A percentile compares a stretch with the other conserved stretches of the same genome.
Conservation (phyloP, 2,113 vertebrate genomes). For the Laticauda colubrina region DNA sequence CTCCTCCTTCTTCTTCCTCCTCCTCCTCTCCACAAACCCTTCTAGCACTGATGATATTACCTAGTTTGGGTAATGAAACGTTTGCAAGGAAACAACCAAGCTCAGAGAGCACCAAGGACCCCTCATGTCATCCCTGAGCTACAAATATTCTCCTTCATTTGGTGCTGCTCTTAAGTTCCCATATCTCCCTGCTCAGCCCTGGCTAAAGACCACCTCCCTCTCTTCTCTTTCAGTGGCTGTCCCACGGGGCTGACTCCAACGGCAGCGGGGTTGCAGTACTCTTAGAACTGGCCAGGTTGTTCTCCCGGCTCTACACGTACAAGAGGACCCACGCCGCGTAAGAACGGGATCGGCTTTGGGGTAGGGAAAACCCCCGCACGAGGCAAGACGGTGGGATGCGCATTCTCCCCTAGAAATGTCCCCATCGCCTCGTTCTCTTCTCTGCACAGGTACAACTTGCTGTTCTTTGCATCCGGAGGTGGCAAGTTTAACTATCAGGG, state of each 20-base stretch:
- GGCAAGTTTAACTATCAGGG: constrained; percentile 99
- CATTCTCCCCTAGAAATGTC: not conserved
- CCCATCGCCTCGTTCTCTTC: not conserved
- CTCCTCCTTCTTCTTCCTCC: too few relatives aligned
- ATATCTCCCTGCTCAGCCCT: not conserved
- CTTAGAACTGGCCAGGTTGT: constrained; percentile 92
- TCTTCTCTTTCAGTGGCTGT: constrained; percentile 82
- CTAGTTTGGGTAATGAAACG: too few relatives aligned
- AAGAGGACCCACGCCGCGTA: constrained; percentile 95
- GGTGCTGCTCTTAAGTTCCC: too few relatives aligned
- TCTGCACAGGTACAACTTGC: constrained; percentile 85
- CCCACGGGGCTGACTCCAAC: constrained; percentile 93
- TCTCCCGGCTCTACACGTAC: constrained; percentile 96
- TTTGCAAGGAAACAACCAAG: too few relatives aligned
- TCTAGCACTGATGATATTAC: too few relatives aligned
- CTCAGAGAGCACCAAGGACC: too few relatives aligned
- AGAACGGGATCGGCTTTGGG: constrained; percentile 28
- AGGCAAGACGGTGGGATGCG: not conserved
- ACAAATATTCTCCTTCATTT: too few relatives aligned
- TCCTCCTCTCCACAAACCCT: too few relatives aligned
- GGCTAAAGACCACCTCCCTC: not conserved
- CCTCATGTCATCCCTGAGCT: too few relatives aligned
- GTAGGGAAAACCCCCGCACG: not conserved
- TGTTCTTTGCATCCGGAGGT: constrained; percentile 95
- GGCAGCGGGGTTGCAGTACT: constrained; percentile 90